These are phyloP conservation scores for Thecocarcelia acutangulata DNA, from an alignment of 2,888 invertebrate species.

Conservation along the genomic window DNA sequence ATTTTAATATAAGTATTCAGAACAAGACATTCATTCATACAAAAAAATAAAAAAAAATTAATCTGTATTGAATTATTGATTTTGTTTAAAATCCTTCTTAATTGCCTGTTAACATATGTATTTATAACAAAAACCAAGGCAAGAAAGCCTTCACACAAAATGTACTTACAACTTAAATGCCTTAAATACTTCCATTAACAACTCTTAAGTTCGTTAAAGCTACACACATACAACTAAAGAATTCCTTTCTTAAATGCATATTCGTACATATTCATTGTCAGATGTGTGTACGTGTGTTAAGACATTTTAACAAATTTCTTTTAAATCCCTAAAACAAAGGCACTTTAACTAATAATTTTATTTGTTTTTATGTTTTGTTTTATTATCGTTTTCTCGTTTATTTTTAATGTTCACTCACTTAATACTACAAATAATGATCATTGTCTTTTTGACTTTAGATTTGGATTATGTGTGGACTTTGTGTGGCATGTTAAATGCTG, in stretches of 20 bases:
- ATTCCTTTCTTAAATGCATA: too few species aligned
- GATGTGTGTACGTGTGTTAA: too few species aligned
- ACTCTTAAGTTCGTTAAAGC: slow-evolving; percentile 19
- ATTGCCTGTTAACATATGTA: too few species aligned
- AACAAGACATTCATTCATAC: too few species aligned
- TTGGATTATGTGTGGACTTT: slow-evolving; percentile 73
- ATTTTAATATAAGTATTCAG: too few species aligned
- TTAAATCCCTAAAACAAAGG: slow-evolving; percentile 23
- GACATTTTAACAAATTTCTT: not conserved
- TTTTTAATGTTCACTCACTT: slow-evolving; percentile 49
- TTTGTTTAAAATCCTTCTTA: not conserved
- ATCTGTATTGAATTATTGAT: not conserved
- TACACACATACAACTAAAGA: not conserved
- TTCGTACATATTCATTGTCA: not conserved
- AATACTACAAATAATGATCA: slow-evolving; percentile 71
- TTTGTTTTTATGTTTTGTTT: slow-evolving; percentile 38
- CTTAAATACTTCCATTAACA: slow-evolving; percentile 33
- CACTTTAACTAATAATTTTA: slow-evolving; percentile 26
- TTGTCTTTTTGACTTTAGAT: slow-evolving; percentile 75
- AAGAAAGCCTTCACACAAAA: not conserved
- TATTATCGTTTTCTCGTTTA: slow-evolving; percentile 38
- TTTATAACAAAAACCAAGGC: too few species aligned
- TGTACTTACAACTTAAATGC: slow-evolving; percentile 17
- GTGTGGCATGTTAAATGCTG: slow-evolving; percentile 72
- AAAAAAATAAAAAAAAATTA: too few species aligned